Conservation (phyloP, 2,888 invertebrate species). For the Mechanitis messenoides region DNA sequence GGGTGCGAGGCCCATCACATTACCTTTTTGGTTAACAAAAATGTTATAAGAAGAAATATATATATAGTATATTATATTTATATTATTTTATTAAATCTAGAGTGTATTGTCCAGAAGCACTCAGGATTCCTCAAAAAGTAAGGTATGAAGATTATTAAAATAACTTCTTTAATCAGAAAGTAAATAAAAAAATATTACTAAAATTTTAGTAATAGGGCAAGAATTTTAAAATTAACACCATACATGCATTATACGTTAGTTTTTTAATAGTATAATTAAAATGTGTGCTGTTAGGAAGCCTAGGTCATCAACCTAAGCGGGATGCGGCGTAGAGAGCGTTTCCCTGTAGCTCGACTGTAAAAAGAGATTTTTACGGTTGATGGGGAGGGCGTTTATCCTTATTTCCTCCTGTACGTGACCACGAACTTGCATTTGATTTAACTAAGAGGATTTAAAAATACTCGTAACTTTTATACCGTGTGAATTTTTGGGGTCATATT, state of each 20-base stretch:
- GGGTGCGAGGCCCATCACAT: too few relatives aligned
- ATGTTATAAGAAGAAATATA: too few relatives aligned
- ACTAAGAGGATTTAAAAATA: slow-evolving; percentile 44
- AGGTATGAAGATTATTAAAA: too few relatives aligned
- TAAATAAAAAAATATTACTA: too few relatives aligned
- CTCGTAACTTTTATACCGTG: slow-evolving; percentile 16
- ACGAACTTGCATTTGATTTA: slow-evolving; percentile 51
- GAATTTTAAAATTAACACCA: too few relatives aligned
- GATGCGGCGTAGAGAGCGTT: slow-evolving; percentile 57
- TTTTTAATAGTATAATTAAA: background rate
- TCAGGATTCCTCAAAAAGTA: too few relatives aligned
- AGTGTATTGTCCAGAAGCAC: too few relatives aligned
- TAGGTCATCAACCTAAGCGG: slow-evolving; percentile 40
- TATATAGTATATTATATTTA: too few relatives aligned
- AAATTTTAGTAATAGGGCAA: too few relatives aligned
- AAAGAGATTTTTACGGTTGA: slow-evolving; percentile 67
- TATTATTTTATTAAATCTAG: too few relatives aligned
- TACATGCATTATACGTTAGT: background rate
- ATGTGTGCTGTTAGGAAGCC: slow-evolving; percentile 8
- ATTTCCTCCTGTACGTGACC: slow-evolving; percentile 63
- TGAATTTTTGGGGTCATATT: slow-evolving; percentile 10
- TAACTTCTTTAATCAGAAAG: too few relatives aligned
- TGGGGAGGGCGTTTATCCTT: slow-evolving; percentile 50
- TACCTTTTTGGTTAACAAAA: too few relatives aligned
- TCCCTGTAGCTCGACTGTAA: slow-evolving; percentile 63